A percentile compares a stretch with the other conserved stretches of the same genome.
Evolutionary conservation across 2,113 vertebrate species (phyloP).

Genomic region (Chelonoidis abingdonii): DNA sequence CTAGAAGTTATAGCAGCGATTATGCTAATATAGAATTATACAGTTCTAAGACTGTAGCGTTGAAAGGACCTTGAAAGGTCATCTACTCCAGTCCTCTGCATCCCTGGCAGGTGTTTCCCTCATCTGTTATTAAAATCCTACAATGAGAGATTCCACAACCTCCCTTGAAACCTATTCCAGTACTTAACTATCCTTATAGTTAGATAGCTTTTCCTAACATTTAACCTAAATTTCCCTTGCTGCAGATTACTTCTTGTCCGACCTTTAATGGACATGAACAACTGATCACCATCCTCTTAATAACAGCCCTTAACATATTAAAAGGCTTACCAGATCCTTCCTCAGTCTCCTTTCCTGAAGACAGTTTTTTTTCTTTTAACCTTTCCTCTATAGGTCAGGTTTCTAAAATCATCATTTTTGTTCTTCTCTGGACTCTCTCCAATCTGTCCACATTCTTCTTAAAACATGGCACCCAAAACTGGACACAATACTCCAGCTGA

Average conservation of each 20-base stretch:
- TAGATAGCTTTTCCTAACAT: background rate
- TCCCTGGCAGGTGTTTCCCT: background rate
- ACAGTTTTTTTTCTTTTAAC: background rate
- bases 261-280: too few relatives aligned
- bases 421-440: too few relatives aligned
- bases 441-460: too few relatives aligned
- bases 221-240: background rate
- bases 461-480: too few relatives aligned
- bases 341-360: background rate
- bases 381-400: too few relatives aligned
- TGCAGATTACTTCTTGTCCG: background rate
- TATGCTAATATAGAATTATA: background rate
- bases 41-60: background rate
- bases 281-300: background rate
- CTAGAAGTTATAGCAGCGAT: background rate
- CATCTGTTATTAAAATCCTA: background rate
- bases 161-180: background rate
- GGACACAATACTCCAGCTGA: too few relatives aligned
- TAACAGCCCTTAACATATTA: too few relatives aligned
- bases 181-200: background rate
- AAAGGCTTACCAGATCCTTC: too few relatives aligned
- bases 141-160: background rate
- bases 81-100: background rate
- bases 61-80: background rate
- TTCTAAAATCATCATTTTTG: too few relatives aligned